phyloP scores from a whole-genome alignment of 2,888 invertebrate genomes.

The Bembecia ichneumoniformis region DNA sequence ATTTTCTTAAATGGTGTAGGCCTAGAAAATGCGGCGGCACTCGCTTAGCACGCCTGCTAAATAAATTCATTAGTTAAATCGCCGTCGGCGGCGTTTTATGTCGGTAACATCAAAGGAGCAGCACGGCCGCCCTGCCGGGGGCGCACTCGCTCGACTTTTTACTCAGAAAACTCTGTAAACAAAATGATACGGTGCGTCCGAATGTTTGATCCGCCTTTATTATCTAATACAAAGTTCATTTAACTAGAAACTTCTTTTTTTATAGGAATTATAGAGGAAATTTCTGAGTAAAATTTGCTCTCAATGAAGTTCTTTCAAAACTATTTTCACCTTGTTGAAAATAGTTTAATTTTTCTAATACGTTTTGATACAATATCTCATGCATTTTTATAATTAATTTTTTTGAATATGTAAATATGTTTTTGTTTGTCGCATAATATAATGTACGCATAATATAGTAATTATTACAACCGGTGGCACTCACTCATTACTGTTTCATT shows the following conservation, averaged over 20 bases:
- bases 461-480: no score
- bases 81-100: constrained; percentile 71
- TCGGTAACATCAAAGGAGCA: constrained; percentile 69
- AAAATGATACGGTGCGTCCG: constrained; percentile 68
- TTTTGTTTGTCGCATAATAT: no score
- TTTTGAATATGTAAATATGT: no score
- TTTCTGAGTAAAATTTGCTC: constrained; percentile 34
- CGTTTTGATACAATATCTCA: no score
- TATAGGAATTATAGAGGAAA: constrained; percentile 42
- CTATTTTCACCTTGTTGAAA: not conserved
- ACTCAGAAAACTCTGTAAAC: constrained; percentile 71
- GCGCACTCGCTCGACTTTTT: constrained; percentile 64
- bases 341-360: no score
- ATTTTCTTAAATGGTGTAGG: not conserved
- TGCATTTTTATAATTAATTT: no score
- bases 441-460: no score
- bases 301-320: constrained; percentile 23
- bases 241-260: constrained; percentile 53
- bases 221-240: constrained; percentile 61
- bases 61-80: constrained; percentile 75
- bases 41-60: constrained; percentile 61
- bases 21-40: constrained; percentile 4
- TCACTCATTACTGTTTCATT: not conserved
- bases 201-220: constrained; percentile 71
- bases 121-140: constrained; percentile 50